phyloP scores from a whole-genome alignment of 2,797 vertebrate genomes.

The Intellagama lesueurii region DNA sequence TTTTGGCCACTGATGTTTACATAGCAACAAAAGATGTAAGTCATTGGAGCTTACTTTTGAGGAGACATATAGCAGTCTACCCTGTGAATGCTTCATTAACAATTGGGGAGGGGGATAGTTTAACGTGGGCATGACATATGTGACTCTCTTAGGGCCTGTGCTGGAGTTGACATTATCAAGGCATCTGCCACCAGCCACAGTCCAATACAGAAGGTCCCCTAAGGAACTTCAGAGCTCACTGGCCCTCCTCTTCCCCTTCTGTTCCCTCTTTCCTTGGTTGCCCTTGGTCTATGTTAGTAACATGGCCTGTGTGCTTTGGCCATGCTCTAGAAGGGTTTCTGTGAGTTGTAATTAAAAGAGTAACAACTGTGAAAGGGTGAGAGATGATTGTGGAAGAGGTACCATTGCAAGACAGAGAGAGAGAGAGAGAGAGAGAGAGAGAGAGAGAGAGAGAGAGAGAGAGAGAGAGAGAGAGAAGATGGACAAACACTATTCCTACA shows the following conservation, averaged over 20 bases:
- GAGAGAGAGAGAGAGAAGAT: background rate
- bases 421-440: background rate
- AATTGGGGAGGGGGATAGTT: background rate
- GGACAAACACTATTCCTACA: background rate
- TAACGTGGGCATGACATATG: background rate
- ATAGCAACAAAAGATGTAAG: constrained; percentile 4
- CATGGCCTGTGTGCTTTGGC: too few species aligned
- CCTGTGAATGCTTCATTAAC: background rate
- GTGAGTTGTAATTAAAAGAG: too few species aligned
- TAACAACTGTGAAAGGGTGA: too few species aligned
- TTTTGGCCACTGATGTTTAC: background rate
- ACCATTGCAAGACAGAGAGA: background rate
- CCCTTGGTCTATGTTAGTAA: too few species aligned
- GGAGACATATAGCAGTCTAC: too few species aligned
- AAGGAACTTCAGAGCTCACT: too few species aligned
- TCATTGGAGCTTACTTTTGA: background rate
- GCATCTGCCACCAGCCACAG: too few species aligned
- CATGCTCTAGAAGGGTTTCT: too few species aligned
- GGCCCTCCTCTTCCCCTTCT: too few species aligned
- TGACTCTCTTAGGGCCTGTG: background rate
- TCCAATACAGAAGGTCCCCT: too few species aligned
- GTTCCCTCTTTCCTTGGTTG: background rate
- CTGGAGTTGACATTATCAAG: background rate
- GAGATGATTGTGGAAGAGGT: too few species aligned
- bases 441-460: background rate